Percentiles rank a stretch among this genome's conserved stretches.
Conservation (phyloP, 2,113 vertebrate species). For the Athene cunicularia region DNA sequence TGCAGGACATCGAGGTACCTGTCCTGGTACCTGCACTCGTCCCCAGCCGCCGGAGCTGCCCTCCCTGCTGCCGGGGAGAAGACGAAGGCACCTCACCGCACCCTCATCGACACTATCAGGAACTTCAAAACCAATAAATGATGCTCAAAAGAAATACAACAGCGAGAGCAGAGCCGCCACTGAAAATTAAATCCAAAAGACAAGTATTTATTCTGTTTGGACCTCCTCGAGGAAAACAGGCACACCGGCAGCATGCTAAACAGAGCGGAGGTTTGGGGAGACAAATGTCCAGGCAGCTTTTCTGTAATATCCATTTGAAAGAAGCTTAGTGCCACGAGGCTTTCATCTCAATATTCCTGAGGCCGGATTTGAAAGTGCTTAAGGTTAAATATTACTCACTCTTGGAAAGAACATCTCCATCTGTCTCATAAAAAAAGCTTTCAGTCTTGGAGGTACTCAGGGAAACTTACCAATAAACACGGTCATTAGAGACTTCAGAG, state of each 20-base stretch:
- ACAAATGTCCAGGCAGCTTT: conserved; percentile 56
- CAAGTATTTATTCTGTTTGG: conserved; percentile 57
- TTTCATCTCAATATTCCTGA: conserved; percentile 70
- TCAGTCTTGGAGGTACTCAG: conserved; percentile 43
- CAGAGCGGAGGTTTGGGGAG: not conserved
- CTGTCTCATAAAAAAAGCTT: conserved; percentile 43
- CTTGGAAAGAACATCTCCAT: conserved; percentile 66
- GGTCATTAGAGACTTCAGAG: not conserved
- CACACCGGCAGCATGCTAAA: conserved; percentile 52
- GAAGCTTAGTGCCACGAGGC: conserved; percentile 56
- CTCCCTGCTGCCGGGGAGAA: not conserved
- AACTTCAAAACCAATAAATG: conserved; percentile 33
- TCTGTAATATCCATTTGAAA: conserved; percentile 62
- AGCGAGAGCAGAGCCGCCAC: not conserved
- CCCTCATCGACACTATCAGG: not conserved
- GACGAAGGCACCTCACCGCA: not conserved
- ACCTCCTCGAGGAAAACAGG: conserved; percentile 24
- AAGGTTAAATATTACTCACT: conserved; percentile 72
- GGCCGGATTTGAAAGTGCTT: conserved; percentile 65
- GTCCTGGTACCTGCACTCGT: fast-evolving
- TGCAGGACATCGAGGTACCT: not conserved
- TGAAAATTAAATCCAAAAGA: conserved; percentile 45
- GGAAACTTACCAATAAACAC: not conserved
- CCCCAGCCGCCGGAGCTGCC: not conserved
- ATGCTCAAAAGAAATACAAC: conserved; percentile 17